Evolutionary conservation across 2,888 invertebrate species (phyloP), one percentile per base, ranked within the genome.

Genomic region (Chymomyza fuscimana): DNA sequence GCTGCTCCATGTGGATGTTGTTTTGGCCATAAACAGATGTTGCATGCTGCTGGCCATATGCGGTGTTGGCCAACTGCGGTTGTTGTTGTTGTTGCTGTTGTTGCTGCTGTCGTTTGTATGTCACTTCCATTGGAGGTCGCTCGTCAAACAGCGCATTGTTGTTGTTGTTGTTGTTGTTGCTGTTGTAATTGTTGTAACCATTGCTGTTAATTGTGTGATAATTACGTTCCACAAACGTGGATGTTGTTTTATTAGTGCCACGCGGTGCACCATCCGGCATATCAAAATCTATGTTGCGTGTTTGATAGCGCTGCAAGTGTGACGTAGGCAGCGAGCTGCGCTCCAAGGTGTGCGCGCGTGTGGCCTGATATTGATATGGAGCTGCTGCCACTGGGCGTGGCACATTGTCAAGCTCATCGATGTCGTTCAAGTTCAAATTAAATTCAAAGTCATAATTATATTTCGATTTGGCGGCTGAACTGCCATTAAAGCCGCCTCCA

Each of bases 191-290:
- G 58, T 65, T 59, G 50, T 54, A 63, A 64, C 76, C 63, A 62
- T 60, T 76, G 79, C 79, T 79, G 75, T 75, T 89, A 87, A 92
- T 90, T 86, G 91, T 92, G 81, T 92, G 90, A 89, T 92, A 92
- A 87, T 91, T 91, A 86, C 91, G 91, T 86, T 91, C 92, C 79
- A 87, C 82, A 83, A 85, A 73, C 73, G 86, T 76, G 72, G 86
- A 76, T 67, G 80, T 68, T 72, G 76, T 77, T 3, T 76, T 67
- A 63, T 72, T 74, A 62, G 63, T 72, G 76, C 72, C 69, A 15
- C 68, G 32, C 40, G 73, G 72, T 52, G 74, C 74, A 67, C 82
- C 84, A 86, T 86, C 86, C 74, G 88, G 86, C 74, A 89, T 82
- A 86, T 90, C 67, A 51, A 74, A 67, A 1, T 74, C 66, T 29